A percentile compares a stretch with the other conserved stretches of the same genome.
Evolutionary conservation across 2,797 vertebrate genomes (phyloP).

Genomic region (Melanotaenia nigrans): DNA sequence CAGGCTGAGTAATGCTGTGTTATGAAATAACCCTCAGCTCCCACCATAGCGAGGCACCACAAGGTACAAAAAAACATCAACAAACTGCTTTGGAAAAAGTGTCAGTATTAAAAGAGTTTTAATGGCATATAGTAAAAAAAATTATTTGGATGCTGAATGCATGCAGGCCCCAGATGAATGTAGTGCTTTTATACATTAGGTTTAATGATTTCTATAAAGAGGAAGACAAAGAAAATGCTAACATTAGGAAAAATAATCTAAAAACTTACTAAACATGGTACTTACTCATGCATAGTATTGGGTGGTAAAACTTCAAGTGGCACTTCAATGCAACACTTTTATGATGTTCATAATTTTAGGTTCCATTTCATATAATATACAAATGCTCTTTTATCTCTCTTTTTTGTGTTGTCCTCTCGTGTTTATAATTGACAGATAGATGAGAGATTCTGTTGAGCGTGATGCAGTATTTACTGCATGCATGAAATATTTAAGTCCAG

Average conservation of each 20-base stretch:
- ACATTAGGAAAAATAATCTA: slow-evolving; percentile 40
- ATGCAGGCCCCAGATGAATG: slow-evolving; percentile 8
- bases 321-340: slow-evolving; percentile 48
- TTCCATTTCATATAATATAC: slow-evolving; percentile 54
- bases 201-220: slow-evolving; percentile 21
- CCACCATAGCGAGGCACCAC: slow-evolving; percentile 69
- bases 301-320: slow-evolving; percentile 40
- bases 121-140: not conserved
- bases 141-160: slow-evolving; percentile 19
- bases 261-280: slow-evolving; percentile 36
- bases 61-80: slow-evolving; percentile 64
- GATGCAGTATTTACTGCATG: slow-evolving; percentile 62
- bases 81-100: slow-evolving; percentile 55
- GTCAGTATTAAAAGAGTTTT: slow-evolving; percentile 32
- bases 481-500: slow-evolving; percentile 55
- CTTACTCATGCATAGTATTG: slow-evolving; percentile 50
- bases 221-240: slow-evolving; percentile 10
- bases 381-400: slow-evolving; percentile 43
- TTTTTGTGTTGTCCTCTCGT: slow-evolving; percentile 37
- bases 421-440: slow-evolving; percentile 53
- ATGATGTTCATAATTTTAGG: slow-evolving; percentile 49
- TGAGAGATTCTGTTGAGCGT: slow-evolving; percentile 36
- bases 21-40: slow-evolving; percentile 75
- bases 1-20: slow-evolving; percentile 75
- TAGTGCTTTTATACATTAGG: not conserved